These are phyloP conservation scores for Sebastiscus tertius DNA, from an alignment of 2,797 vertebrate genomes.

Conservation along the genomic window DNA sequence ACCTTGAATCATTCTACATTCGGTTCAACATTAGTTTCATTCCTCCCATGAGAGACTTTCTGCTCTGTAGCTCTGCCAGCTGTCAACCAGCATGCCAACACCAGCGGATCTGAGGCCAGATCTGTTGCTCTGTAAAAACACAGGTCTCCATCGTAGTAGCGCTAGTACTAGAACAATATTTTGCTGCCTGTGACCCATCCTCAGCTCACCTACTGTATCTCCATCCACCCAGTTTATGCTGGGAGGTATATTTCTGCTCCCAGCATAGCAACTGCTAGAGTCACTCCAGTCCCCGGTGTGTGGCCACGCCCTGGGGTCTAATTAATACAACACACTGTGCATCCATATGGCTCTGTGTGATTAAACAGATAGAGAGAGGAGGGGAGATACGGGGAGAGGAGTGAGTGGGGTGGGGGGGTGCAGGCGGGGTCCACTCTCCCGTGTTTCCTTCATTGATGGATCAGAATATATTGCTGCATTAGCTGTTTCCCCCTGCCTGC, in stretches of 20 bases:
- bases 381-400: slow-evolving; percentile 3
- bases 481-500: slow-evolving; percentile 25
- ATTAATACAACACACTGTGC: slow-evolving; percentile 79
- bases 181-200: slow-evolving; percentile 11
- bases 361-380: slow-evolving; percentile 54
- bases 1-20: not conserved
- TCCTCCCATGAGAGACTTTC: not conserved
- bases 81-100: not conserved
- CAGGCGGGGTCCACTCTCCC: not conserved
- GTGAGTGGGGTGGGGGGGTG: not conserved
- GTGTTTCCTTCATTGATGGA: slow-evolving; percentile 41
- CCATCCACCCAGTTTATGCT: slow-evolving; percentile 19
- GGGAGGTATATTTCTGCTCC: slow-evolving; percentile 42
- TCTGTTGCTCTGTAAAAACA: not conserved
- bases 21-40: not conserved
- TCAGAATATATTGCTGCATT: slow-evolving; percentile 33
- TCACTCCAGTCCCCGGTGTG: slow-evolving; percentile 47
- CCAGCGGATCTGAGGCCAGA: slow-evolving; percentile 15
- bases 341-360: slow-evolving; percentile 78
- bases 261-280: slow-evolving; percentile 59
- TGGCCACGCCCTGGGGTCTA: slow-evolving; percentile 72
- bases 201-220: slow-evolving; percentile 9
- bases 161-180: not conserved
- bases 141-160: not conserved
- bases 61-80: slow-evolving; percentile 8